Percentiles rank a stretch among this genome's conserved stretches.
These are phyloP conservation scores for Lithobates sylvaticus DNA, from an alignment of 2,797 vertebrate species.

Conservation along the genomic window DNA sequence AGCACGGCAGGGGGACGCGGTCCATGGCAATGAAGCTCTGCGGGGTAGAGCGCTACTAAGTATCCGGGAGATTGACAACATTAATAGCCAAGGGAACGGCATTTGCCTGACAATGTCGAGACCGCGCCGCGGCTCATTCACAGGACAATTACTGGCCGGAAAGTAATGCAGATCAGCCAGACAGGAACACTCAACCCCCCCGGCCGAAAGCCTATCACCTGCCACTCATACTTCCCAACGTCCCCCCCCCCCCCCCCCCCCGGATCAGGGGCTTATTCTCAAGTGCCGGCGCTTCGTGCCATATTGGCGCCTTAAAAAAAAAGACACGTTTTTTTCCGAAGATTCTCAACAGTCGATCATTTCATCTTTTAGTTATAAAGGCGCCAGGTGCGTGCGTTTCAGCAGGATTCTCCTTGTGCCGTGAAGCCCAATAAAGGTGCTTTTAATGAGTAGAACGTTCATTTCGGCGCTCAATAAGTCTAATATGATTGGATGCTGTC, in stretches of 20 bases:
- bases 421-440: no score
- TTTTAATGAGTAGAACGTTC: no score
- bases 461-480: no score
- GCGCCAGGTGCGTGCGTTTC: no score
- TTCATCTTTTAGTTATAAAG: no score
- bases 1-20: conserved; percentile 46
- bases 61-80: conserved; percentile 51
- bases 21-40: conserved; percentile 20
- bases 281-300: no score
- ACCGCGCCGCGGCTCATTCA: conserved; percentile 21
- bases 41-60: conserved; percentile 36
- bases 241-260: background rate
- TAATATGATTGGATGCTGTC: no score
- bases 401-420: no score
- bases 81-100: conserved; percentile 52
- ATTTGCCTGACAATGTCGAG: conserved; percentile 35
- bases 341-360: no score
- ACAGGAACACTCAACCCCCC: conserved; percentile 1
- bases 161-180: conserved; percentile 38
- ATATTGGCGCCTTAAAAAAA: no score
- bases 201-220: background rate
- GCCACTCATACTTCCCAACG: background rate
- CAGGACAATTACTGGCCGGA: conserved; percentile 35
- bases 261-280: no score
- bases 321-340: no score